Base-by-base conservation (phyloP, 1,140 invertebrate genomes). In the Wiebesia pumilae region DNA sequence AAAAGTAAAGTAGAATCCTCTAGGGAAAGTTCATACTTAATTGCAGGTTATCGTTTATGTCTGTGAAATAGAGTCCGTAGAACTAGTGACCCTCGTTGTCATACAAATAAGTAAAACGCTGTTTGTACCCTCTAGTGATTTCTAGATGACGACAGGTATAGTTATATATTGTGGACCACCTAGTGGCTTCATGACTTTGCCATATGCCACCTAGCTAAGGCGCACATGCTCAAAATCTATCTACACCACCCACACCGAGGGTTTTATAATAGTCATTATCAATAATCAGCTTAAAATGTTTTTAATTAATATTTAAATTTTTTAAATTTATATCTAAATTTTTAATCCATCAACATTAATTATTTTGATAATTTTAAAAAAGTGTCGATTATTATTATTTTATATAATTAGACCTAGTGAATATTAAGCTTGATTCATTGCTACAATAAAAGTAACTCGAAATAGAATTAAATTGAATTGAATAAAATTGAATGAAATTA, bases 151-250 rank as follows among this genome's bases (percentile, higher is more conserved):
- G 92, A 93, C 93, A 93, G 93, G 92, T 93, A 94, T 89, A 90
- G 90, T 93, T 92, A 94, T 93, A 93, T 92, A 93, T 89, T 89
- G 88, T 88, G 89, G 93, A 93, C 93, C 93, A 92, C 93, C 93
- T 93, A 94, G 92, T 93, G 93, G 89, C 92, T 93, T 93, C 92
- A 91, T 91, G 92, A 94, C 91, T 93, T 88, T 87, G 90, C 93
- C 93, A 93, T 94, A 94, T 93, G 93, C 92, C 92, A 92, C 89
- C 92, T 93, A 91, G 93, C 92, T 94, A 93, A 94, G 91, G 92
- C 92, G 88, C 92, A 93, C 92, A 94, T 93, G 80, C 89, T 84
- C 87, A 69, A 90, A 91, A 91, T 92, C 90, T 90, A 91, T 89
- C 88, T 89, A 67, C 77, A 84, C 84, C 65, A 27, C 47, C 81